A percentile compares a stretch with the other conserved stretches of the same genome.
Evolutionary conservation across 2,888 invertebrate species (phyloP).

Genomic region (Synergus japonicus): DNA sequence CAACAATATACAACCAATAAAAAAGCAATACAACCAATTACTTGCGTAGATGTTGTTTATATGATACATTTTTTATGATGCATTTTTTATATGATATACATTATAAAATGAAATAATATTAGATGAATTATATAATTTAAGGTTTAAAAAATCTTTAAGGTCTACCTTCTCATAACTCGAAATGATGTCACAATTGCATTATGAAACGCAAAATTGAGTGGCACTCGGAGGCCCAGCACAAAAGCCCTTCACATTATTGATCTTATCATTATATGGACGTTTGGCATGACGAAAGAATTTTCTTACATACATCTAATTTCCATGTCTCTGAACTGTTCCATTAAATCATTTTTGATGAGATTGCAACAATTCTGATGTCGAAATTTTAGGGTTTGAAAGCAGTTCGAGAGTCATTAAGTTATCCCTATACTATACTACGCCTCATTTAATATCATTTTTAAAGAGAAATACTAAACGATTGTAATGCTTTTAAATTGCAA

Average conservation of each 20-base stretch:
- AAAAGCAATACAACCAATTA: too few relatives aligned
- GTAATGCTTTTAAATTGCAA: too few relatives aligned
- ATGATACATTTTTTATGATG: neutral
- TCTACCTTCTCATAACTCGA: neutral
- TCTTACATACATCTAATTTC: neutral
- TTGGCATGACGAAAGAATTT: slow-evolving; percentile 17
- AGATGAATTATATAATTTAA: too few relatives aligned
- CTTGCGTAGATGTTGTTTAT: neutral
- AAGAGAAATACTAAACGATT: neutral
- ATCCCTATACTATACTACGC: neutral
- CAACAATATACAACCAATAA: too few relatives aligned
- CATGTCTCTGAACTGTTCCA: neutral
- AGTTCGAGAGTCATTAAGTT: slow-evolving; percentile 7
- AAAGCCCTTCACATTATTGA: slow-evolving; percentile 39
- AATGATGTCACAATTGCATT: slow-evolving; percentile 32
- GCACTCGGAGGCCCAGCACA: neutral
- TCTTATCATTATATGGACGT: slow-evolving; percentile 28
- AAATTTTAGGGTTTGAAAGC: slow-evolving; percentile 1
- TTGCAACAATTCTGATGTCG: neutral
- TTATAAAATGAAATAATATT: neutral
- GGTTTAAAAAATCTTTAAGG: too few relatives aligned
- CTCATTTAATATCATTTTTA: neutral
- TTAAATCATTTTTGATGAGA: slow-evolving; percentile 6
- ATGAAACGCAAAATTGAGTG: slow-evolving; percentile 32
- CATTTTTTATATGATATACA: neutral